Evolutionary conservation across 1,140 invertebrate genomes (phyloP), one percentile per base, ranked within the genome.

Genomic region (Pantala flavescens): DNA sequence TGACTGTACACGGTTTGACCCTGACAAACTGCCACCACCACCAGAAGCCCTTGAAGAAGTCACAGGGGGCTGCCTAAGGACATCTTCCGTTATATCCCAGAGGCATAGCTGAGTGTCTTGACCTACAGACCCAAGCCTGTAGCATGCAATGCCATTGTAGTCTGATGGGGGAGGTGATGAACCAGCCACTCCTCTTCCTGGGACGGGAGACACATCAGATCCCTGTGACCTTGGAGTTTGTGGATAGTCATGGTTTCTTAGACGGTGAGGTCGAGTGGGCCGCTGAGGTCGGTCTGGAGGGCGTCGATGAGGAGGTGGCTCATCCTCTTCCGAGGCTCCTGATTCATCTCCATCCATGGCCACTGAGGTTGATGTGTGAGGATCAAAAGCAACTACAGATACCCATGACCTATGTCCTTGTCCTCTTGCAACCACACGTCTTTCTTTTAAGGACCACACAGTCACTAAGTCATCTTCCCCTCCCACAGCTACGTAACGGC

Each of bases 381-480:
- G 93, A 85, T 99, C 98, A 83, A 99, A 99, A 7, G 96, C 93
- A 5, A 99, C 96, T 19, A 96, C 94, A 76, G 93, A 94, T 19
- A 99, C 95, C 98, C 98, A 99, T 74, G 96, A 98, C 77, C 95
- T 87, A 80, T 93, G 92, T 7, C 92, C 98, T 81, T 98, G 95
- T 5, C 97, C 97, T 43, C 98, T 84, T 42, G 97, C 98, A 9
- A 99, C 92, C 12, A 99, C 96, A 73, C 96, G 86, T 78, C 94
- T 90, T 80, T 99, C 96, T 78, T 90, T 85, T 81, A 97, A 91
- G 72, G 94, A 97, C 93, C 95, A 99, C n/a, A 99, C 92, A 11
- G 97, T 98, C 9, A 99, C 92, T 55, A 99, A 85, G 84, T 99
- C 98, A 85, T 99, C 98, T 84, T 99, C 97, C 24, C 98, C 98